phyloP scores from a whole-genome alignment of 2,888 invertebrate genomes.

The Zele albiditarsus region DNA sequence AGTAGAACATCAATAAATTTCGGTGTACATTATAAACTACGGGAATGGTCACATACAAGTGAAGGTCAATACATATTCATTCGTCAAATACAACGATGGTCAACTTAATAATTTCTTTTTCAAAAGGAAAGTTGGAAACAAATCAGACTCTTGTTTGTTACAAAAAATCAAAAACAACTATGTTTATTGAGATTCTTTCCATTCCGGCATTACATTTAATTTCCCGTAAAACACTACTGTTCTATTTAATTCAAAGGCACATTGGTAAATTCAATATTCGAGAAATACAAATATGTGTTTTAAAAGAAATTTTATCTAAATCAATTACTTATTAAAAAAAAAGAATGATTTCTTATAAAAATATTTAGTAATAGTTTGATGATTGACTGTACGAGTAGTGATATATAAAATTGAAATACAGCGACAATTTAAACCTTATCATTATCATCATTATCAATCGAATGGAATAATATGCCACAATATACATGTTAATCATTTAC shows the following conservation, averaged over 20 bases:
- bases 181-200: background rate
- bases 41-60: no score
- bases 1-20: no score
- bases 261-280: background rate
- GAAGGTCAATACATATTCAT: background rate
- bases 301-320: background rate
- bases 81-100: background rate
- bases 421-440: background rate
- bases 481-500: slow-evolving; percentile 11
- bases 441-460: background rate
- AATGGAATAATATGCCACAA: slow-evolving; percentile 3
- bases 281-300: background rate
- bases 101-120: background rate
- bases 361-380: background rate
- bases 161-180: background rate
- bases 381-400: background rate
- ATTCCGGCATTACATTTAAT: background rate
- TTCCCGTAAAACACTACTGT: background rate
- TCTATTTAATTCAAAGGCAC: background rate
- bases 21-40: no score
- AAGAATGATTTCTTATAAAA: background rate
- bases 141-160: background rate
- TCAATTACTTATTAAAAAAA: background rate
- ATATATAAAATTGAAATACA: background rate
- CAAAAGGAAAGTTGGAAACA: background rate